Evolutionary conservation across 2,797 vertebrate genomes (phyloP).

Genomic region (Malacoctenus gilli): DNA sequence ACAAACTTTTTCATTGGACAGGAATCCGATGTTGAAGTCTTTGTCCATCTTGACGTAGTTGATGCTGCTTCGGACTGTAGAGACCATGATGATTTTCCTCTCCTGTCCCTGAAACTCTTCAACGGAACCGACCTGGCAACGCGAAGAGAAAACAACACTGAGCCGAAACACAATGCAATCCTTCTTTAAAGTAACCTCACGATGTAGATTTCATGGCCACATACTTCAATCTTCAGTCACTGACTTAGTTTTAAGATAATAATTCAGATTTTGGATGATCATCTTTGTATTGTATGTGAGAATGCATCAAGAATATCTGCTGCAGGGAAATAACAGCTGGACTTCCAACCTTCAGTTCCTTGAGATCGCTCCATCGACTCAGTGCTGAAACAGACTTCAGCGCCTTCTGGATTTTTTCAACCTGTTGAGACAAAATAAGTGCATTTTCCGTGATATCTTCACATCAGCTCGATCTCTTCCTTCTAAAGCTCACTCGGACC

Average conservation of each 20-base stretch:
- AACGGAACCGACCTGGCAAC: constrained; percentile 89
- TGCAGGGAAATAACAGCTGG: too few relatives aligned
- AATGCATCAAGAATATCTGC: too few relatives aligned
- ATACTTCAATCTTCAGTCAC: too few relatives aligned
- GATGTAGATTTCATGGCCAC: too few relatives aligned
- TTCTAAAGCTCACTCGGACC: background rate
- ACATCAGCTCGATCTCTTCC: background rate
- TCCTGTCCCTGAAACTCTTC: constrained; percentile 98
- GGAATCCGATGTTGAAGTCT: constrained; percentile 90
- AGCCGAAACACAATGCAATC: background rate
- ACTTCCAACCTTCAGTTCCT: constrained; percentile 84
- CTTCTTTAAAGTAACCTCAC: background rate
- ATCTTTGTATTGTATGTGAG: too few relatives aligned
- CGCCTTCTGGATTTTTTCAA: constrained; percentile 90
- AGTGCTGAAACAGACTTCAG: constrained; percentile 77
- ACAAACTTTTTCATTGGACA: constrained; percentile 90
- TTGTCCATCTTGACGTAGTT: constrained; percentile 85
- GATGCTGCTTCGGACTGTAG: constrained; percentile 88
- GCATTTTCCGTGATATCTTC: background rate
- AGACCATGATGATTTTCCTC: constrained; percentile 88
- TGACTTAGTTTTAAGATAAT: too few relatives aligned
- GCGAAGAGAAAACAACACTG: background rate
- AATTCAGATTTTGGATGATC: too few relatives aligned
- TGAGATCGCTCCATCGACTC: constrained; percentile 77
- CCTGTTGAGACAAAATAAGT: constrained; percentile 72